Evolutionary conservation across 2,113 vertebrate genomes (phyloP), one percentile per base, ranked within the genome.

Genomic region (Murina feae): DNA sequence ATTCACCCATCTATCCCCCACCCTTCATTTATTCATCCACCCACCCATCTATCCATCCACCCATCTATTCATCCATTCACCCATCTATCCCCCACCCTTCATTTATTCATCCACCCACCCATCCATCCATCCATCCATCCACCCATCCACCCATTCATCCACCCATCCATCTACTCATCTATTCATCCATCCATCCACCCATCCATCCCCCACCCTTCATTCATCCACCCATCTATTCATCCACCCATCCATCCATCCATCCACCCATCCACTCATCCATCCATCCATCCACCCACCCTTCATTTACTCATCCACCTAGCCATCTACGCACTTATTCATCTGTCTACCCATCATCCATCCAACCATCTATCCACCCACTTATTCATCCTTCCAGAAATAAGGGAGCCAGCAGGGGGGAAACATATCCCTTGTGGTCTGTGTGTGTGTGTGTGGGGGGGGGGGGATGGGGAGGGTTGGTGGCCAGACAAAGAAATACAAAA

Each of bases 61-160:
- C 5, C 21, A 49, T 0, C 5, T 1, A 14, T 1, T 14, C 7
- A 51, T 12, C 13, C 13, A 81, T 3, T 4, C 13, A 91, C 2
- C 5, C 0, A 63, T 6, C 20, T n/a, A n/a, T n/a, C n/a, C n/a
- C n/a, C n/a, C n/a, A 51, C 9, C 13, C 13, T 74, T 3, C 44
- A 86, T 0, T 0, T 1, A 42, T 6, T 6, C 51, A 55, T 23
- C 2, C 18, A 55, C 9, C 53, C 7, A 55, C 21, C 53, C 8
- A 55, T 9, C 49, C 30, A 63, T 0, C 1, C 30, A 25, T 0
- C 13, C 10, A 79, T 1, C 20, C 7, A 37, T 5, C 20, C 42
- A 44, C 3, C 7, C 35, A 20, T 5, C 10, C 21, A 53, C 1
- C n/a, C 9, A 32, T 21, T 0, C 3, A 23, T 0, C 37, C 9